phyloP scores from a whole-genome alignment of 1,140 invertebrate species.

The Achatina immaculata region DNA sequence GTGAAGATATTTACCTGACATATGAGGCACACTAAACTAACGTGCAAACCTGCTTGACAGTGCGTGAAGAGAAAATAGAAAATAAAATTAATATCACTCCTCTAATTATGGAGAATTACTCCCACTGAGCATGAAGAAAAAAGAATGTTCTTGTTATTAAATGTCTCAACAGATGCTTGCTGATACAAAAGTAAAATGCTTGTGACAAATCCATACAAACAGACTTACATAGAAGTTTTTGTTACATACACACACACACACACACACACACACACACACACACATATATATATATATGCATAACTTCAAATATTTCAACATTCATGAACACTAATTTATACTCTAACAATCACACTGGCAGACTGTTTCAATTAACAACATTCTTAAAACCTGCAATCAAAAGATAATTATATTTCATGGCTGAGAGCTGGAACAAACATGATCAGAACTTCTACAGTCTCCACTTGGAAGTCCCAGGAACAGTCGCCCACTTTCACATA shows the following conservation, averaged over 20 bases:
- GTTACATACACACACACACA: not conserved
- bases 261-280: not conserved
- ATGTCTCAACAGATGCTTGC: no score
- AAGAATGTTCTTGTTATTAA: no score
- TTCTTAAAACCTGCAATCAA: not conserved
- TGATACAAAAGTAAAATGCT: no score
- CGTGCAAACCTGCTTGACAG: no score
- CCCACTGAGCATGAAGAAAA: no score
- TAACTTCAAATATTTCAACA: not conserved
- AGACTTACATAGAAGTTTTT: not conserved
- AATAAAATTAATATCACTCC: no score
- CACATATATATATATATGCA: not conserved
- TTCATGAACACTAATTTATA: not conserved
- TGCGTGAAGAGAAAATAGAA: no score
- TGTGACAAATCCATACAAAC: no score
- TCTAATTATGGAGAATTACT: no score
- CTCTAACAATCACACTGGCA: not conserved
- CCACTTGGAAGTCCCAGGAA: slow-evolving; percentile 9
- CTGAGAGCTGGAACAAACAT: slow-evolving; percentile 2
- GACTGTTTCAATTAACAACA: not conserved
- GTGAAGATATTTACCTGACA: no score
- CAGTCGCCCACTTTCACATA: not conserved
- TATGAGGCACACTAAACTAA: no score
- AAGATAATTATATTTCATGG: not conserved
- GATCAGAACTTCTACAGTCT: not conserved